Evolutionary conservation across 2,888 invertebrate species (phyloP), one percentile per base, ranked within the genome.

Genomic region (Andrena bicolor): DNA sequence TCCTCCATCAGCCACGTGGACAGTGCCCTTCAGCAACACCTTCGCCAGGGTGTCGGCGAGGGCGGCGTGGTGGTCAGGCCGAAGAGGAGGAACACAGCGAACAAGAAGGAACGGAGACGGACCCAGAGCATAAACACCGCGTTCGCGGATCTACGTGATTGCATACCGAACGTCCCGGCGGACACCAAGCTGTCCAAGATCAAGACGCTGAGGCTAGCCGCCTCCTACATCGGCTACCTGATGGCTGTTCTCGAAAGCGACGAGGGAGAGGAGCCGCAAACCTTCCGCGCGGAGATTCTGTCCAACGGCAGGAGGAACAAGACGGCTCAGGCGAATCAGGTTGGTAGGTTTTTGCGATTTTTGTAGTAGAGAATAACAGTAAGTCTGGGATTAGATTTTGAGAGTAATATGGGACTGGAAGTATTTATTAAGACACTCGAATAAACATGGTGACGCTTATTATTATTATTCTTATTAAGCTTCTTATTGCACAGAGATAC

Each of bases 131-230:
- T 99, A 85, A 99, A 99, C 94, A 98, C 97, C 69, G 99, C 99
- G 0, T 99, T 99, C 93, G 97, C 98, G 0, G 98, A 98, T 90
- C 95, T 99, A 0, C 94, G 99, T 16, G 98, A 98, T 85, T 98
- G 98, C 93, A 99, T 99, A 90, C 99, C 99, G 0, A 99, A 99
- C 92, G 99, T 99, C 0, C 99, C 99, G 0, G 97, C 98, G 0
- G 99, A 99, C 92, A 99, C 99, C 0, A 99, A 99, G 94, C 94
- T 99, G 35, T 98, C 98, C 16, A 99, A 99, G 96, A 99, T 99
- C 89, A 99, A 99, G 94, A 99, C 99, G 0, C 95, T 99, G 35
- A 96, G 99, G 80, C 94, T 99, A 90, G 99, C 99, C 0, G 99
- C 98, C 0, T 97, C 97, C 0, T 99, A 98, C 94, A 98, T 98